A percentile compares a stretch with the other conserved stretches of the same genome.
Conservation (phyloP, 2,888 invertebrate genomes). For the Alloscopus bannaensis region DNA sequence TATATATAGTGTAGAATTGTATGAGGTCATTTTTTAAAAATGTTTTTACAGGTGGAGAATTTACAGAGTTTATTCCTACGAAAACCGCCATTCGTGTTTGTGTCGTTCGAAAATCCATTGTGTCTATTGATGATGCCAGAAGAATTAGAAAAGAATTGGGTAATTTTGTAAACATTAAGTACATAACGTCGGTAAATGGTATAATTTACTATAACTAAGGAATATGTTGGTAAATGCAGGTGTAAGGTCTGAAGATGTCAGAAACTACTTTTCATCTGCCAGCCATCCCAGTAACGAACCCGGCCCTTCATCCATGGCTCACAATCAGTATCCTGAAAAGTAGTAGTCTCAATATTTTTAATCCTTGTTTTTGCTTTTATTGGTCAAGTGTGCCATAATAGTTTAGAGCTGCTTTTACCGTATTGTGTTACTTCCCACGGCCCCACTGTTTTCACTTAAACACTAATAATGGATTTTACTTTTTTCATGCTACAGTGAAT, state of each 20-base stretch:
- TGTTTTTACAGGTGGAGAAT: slow-evolving; percentile 31
- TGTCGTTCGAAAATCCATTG: slow-evolving; percentile 59
- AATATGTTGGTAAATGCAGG: slow-evolving; percentile 45
- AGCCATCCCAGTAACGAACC: slow-evolving; percentile 29
- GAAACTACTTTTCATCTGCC: slow-evolving; percentile 51
- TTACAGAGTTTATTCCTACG: slow-evolving; percentile 62
- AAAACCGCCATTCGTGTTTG: slow-evolving; percentile 63
- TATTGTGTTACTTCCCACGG: too few species aligned
- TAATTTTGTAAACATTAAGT: slow-evolving; percentile 1
- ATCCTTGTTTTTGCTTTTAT: too few species aligned
- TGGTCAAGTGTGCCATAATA: too few species aligned
- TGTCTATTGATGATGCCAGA: slow-evolving; percentile 61
- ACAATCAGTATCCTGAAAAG: slow-evolving; percentile 38
- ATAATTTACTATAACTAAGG: too few species aligned
- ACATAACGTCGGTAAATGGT: background rate
- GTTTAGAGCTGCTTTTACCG: too few species aligned
- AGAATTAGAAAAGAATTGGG: slow-evolving; percentile 64
- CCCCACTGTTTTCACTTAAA: slow-evolving; percentile 1
- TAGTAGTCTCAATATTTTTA: too few species aligned
- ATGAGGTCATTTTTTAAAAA: background rate
- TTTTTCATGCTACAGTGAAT: too few species aligned
- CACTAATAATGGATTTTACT: background rate
- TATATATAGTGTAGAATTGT: too few species aligned
- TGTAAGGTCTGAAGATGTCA: slow-evolving; percentile 52
- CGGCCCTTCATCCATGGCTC: slow-evolving; percentile 27